A percentile compares a stretch with the other conserved stretches of the same genome.
Conservation (phyloP, 2,888 invertebrate species). For the Thera britannica region DNA sequence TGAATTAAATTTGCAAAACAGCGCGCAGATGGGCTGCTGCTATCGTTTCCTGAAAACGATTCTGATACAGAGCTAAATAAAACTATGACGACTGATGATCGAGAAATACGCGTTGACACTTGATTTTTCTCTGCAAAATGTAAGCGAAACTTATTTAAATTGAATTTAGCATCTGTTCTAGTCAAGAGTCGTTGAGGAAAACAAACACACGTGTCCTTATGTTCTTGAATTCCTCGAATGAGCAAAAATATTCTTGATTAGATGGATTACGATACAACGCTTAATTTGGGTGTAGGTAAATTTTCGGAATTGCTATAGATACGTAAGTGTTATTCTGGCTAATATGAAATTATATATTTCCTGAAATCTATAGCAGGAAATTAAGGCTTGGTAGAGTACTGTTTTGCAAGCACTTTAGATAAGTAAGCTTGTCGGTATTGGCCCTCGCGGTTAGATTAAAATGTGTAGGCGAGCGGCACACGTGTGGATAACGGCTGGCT, state of each 20-base stretch:
- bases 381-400: slow-evolving; percentile 33
- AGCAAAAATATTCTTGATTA: slow-evolving; percentile 18
- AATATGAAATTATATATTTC: background rate
- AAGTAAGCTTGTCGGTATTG: slow-evolving; percentile 40
- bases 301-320: background rate
- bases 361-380: slow-evolving; percentile 31
- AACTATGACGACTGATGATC: slow-evolving; percentile 51
- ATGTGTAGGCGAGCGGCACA: slow-evolving; percentile 64
- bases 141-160: slow-evolving; percentile 10
- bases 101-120: slow-evolving; percentile 47
- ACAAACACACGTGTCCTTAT: slow-evolving; percentile 25
- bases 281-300: background rate
- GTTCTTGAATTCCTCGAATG: slow-evolving; percentile 30
- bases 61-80: slow-evolving; percentile 58
- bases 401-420: slow-evolving; percentile 28
- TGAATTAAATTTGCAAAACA: slow-evolving; percentile 44
- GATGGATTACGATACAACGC: background rate
- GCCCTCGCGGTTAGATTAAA: slow-evolving; percentile 51
- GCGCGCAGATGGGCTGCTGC: slow-evolving; percentile 49
- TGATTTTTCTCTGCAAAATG: slow-evolving; percentile 38
- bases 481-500: slow-evolving; percentile 71
- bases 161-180: background rate
- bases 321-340: background rate
- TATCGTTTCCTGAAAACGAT: slow-evolving; percentile 60
- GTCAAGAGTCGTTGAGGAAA: slow-evolving; percentile 31